phyloP scores from a whole-genome alignment of 2,113 vertebrate genomes.

The Engraulis encrasicolus region DNA sequence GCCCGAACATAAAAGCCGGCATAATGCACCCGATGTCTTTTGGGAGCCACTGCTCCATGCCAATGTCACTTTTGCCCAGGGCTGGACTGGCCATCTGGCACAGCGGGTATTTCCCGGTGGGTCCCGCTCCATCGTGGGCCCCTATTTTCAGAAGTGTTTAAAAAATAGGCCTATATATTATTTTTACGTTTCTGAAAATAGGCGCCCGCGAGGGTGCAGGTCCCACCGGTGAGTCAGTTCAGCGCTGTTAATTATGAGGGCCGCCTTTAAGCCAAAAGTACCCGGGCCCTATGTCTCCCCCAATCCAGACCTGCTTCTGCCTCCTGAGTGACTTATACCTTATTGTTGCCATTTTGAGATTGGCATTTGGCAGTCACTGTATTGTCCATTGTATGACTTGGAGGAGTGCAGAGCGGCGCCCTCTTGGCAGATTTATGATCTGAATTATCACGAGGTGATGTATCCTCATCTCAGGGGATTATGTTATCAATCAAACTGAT shows the following conservation, averaged over 20 bases:
- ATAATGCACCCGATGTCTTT: slow-evolving; percentile 33
- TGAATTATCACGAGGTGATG: not conserved
- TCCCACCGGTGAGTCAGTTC: too few relatives aligned
- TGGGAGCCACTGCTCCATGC: slow-evolving; percentile 19
- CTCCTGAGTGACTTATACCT: not conserved
- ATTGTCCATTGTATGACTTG: not conserved
- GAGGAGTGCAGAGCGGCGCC: not conserved
- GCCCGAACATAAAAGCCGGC: slow-evolving; percentile 16
- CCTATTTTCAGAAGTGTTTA: too few relatives aligned
- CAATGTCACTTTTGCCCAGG: slow-evolving; percentile 33
- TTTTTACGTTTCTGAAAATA: too few relatives aligned
- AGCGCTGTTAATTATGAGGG: too few relatives aligned
- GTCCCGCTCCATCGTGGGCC: too few relatives aligned
- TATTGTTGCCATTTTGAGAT: not conserved
- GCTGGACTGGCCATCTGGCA: too few relatives aligned
- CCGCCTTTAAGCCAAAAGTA: too few relatives aligned
- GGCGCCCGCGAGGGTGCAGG: too few relatives aligned
- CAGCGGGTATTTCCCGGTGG: too few relatives aligned
- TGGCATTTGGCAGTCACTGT: slow-evolving; percentile 2
- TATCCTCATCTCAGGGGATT: not conserved
- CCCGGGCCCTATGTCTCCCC: too few relatives aligned
- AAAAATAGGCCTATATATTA: too few relatives aligned
- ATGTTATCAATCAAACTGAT: not conserved
- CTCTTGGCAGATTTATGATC: not conserved
- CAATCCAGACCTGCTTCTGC: too few relatives aligned